Evolutionary conservation across 2,888 invertebrate species (phyloP), one percentile per base, ranked within the genome.

Genomic region (Tromatobia lineatoria): DNA sequence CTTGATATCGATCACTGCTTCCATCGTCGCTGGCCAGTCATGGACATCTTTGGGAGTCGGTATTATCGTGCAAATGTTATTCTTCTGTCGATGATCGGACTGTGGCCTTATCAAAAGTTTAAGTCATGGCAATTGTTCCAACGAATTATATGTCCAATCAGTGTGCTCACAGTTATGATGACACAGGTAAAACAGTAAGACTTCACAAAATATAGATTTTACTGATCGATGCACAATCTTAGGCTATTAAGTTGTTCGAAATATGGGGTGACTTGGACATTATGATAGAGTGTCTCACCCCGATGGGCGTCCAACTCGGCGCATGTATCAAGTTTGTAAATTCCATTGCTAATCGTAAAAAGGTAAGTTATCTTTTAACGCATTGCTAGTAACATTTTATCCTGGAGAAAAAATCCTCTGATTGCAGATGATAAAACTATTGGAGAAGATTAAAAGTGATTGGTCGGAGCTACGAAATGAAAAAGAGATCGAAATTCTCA

Each of bases 61-160:
- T 61, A n/a, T 61, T 61, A 61, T 61, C 13, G 59, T 34, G 1
- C 8, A 1, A 34, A 61, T 29, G 59, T 61, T 3, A 61, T 8
- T 2, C 29, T 61, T 3, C 59, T 61, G 59, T 34, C 34, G 34
- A 29, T 61, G 59, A n/a, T 61, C 59, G 59, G 59, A 6, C 34
- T 61, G 25, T 61, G 59, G 59, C 59, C 59, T 34, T 34, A 61
- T 61, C 59, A 61, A 29, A 61, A 61, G 59, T 7, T n/a, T n/a
- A 29, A n/a, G 8, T 18, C 34, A n/a, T 61, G 59, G 34, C 59
- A 61, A 34, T 61, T 61, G 34, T 61, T 61, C 34, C 59, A 61
- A n/a, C 59, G 34, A 61, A 29, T 61, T n/a, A 61, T 61, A 34
- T 61, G 59, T 34, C 59, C 29, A 34, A 29, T 61, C 13, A 25